Conservation (phyloP, 2,888 invertebrate genomes). For the Hypolimnas misippus region DNA sequence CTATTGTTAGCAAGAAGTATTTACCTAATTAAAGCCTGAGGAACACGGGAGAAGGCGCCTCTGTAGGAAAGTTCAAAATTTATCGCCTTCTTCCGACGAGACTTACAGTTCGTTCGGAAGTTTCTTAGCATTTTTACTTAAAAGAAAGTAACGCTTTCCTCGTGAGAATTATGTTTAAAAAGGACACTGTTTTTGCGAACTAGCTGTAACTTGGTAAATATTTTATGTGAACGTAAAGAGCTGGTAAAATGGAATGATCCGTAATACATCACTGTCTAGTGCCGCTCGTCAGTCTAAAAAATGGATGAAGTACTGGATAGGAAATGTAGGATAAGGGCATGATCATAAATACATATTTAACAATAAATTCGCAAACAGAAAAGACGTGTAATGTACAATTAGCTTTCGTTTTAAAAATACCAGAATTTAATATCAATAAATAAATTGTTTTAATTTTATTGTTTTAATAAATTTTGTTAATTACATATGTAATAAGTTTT, state of each 20-base stretch:
- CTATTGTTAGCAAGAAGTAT: neutral
- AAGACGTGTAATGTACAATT: too few species aligned
- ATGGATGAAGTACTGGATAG: neutral
- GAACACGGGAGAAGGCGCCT: conserved; percentile 31
- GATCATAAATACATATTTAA: neutral
- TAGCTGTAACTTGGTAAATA: conserved; percentile 6
- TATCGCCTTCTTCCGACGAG: conserved; percentile 61
- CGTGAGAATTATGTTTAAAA: conserved; percentile 24
- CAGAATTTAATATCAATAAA: neutral
- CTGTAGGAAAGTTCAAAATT: conserved; percentile 53
- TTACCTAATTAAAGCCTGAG: conserved; percentile 14
- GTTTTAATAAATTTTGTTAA: too few species aligned
- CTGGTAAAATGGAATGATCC: conserved; percentile 7
- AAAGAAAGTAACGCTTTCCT: conserved; percentile 27
- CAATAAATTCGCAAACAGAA: neutral
- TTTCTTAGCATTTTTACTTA: conserved; percentile 43
- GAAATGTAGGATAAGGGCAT: neutral
- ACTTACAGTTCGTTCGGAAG: conserved; percentile 51
- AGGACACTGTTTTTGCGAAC: neutral
- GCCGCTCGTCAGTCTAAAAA: neutral
- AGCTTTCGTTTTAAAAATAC: too few species aligned
- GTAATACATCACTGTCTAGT: conserved; percentile 12
- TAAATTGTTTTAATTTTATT: neutral
- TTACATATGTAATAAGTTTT: too few species aligned
- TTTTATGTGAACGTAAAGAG: conserved; percentile 17